Conservation (phyloP, 2,113 vertebrate species). For the Otis tarda region DNA sequence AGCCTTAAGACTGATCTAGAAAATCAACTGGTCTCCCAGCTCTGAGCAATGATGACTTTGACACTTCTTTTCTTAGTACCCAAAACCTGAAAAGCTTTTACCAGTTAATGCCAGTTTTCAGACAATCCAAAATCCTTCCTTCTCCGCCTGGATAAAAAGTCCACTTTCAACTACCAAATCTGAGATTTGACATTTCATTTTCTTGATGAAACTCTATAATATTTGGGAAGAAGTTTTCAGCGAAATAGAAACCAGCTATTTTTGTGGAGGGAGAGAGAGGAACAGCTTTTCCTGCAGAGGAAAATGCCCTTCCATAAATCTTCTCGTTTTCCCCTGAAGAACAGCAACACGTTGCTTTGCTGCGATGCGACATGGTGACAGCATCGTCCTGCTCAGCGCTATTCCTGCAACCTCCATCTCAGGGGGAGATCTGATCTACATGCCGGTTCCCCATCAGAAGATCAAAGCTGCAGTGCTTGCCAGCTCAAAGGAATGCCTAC, state of each 20-base stretch:
- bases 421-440: not conserved
- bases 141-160: not conserved
- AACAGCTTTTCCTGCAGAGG: not conserved
- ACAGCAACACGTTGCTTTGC: not conserved
- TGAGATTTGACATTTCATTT: not conserved
- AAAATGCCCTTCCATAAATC: not conserved
- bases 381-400: not conserved
- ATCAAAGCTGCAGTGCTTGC: rapidly evolving
- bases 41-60: not conserved
- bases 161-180: not conserved
- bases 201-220: rapidly evolving
- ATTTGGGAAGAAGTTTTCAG: not conserved
- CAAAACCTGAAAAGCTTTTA: not conserved
- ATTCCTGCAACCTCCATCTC: not conserved
- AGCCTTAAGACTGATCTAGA: not conserved
- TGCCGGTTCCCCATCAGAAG: not conserved
- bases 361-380: rapidly evolving
- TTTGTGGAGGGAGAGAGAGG: not conserved
- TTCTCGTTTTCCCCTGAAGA: not conserved
- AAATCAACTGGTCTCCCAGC: not conserved
- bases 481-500: not conserved
- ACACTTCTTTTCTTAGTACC: not conserved
- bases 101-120: not conserved
- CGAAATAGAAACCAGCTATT: not conserved
- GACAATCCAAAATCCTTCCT: not conserved